Percentiles rank a stretch among this genome's conserved stretches.
phyloP scores from a whole-genome alignment of 2,797 vertebrate species.

The Lacerta viridis region DNA sequence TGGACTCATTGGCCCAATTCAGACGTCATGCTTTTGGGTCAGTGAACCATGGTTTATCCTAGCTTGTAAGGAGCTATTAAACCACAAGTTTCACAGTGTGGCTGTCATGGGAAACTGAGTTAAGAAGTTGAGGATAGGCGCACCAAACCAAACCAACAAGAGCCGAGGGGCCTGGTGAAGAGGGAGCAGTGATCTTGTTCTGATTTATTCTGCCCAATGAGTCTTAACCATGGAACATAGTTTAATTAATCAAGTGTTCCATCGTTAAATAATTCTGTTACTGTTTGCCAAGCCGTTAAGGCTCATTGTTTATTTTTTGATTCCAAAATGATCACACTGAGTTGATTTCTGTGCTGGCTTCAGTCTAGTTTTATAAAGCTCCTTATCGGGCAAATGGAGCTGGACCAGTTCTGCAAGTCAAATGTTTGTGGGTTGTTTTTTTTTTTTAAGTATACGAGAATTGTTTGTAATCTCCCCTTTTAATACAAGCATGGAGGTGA shows the following conservation, averaged over 20 bases:
- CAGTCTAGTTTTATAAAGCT: neutral
- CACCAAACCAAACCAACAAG: neutral
- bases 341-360: slow-evolving; percentile 11
- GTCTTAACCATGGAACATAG: neutral
- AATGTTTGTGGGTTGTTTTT: neutral
- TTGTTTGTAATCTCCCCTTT: neutral
- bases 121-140: neutral
- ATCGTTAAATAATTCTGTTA: too few relatives aligned
- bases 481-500: too few relatives aligned
- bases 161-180: too few relatives aligned
- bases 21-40: neutral
- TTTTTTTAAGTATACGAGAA: neutral
- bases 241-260: too few relatives aligned
- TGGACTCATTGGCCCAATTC: neutral
- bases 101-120: neutral
- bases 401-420: neutral
- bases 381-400: neutral
- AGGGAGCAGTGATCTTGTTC: neutral
- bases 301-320: too few relatives aligned
- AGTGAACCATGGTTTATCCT: neutral
- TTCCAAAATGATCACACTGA: neutral
- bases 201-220: neutral
- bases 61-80: neutral
- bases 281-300: too few relatives aligned
- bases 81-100: neutral